A percentile compares a stretch with the other conserved stretches of the same genome.
phyloP scores from a whole-genome alignment of 2,888 invertebrate species.

The Ochropleura leucogaster region DNA sequence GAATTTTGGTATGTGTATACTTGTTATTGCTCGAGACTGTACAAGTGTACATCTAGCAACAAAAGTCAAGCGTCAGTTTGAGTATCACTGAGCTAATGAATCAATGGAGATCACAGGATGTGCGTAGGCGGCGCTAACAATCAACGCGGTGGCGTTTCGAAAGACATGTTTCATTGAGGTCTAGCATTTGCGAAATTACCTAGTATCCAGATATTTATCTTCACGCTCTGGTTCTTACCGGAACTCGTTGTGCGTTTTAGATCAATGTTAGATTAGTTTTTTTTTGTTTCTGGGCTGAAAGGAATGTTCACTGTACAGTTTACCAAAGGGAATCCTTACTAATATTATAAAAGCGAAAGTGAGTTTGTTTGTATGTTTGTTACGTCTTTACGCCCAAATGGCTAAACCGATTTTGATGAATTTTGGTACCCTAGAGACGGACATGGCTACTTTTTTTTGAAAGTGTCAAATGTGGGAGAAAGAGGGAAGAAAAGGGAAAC shows the following conservation, averaged over 20 bases:
- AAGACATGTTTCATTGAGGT: conserved; percentile 65
- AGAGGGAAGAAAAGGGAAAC: no score
- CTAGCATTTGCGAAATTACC: conserved; percentile 63
- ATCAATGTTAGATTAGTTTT: conserved; percentile 11
- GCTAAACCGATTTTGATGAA: no score
- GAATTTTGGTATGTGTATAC: no score
- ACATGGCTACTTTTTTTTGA: no score
- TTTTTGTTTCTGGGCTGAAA: neutral
- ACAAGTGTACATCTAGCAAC: neutral
- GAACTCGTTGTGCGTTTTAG: conserved; percentile 23
- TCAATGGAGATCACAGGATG: conserved; percentile 75
- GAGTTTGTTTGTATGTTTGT: no score
- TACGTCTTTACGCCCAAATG: no score
- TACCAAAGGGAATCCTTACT: no score
- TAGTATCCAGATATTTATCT: conserved; percentile 47
- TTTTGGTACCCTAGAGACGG: no score
- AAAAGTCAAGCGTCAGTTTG: conserved; percentile 34
- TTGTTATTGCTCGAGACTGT: no score
- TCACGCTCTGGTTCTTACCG: conserved; percentile 42
- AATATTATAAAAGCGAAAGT: neutral
- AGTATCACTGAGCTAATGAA: conserved; percentile 63
- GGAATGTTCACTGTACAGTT: neutral
- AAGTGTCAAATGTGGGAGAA: no score
- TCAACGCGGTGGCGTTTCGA: conserved; percentile 71
- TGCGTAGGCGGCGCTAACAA: conserved; percentile 76